phyloP scores from a whole-genome alignment of 1,140 invertebrate species.

The Prorops nasuta region DNA sequence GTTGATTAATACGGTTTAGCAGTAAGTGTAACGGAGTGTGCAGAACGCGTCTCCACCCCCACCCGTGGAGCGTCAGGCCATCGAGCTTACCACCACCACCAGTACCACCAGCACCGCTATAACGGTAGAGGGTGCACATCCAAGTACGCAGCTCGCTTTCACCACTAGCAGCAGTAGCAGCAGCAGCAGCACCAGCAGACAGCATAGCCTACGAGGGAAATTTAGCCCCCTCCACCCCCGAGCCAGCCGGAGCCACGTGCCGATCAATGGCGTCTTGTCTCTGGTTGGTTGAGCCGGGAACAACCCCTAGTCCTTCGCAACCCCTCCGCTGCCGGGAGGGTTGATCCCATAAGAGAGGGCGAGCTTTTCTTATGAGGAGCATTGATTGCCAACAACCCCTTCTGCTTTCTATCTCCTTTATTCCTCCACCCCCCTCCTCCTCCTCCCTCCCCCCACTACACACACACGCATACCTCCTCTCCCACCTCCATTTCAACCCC shows the following conservation, averaged over 20 bases:
- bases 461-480: too few relatives aligned
- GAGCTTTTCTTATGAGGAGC: constrained; percentile 53
- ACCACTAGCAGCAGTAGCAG: constrained; percentile 18
- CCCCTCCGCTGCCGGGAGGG: constrained; percentile 25
- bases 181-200: constrained; percentile 19
- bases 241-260: constrained; percentile 49
- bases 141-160: too few relatives aligned
- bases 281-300: constrained; percentile 49
- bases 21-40: constrained; percentile 60
- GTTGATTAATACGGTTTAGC: constrained; percentile 60
- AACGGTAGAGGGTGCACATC: too few relatives aligned
- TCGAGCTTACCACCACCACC: constrained; percentile 16
- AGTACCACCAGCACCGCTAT: constrained; percentile 18
- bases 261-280: constrained; percentile 57
- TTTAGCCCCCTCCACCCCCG: constrained; percentile 6
- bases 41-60: constrained; percentile 39
- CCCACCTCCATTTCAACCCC: not conserved
- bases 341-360: constrained; percentile 47
- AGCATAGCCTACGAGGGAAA: constrained; percentile 27
- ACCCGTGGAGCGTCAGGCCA: not conserved
- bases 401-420: constrained; percentile 22
- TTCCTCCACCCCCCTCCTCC: constrained; percentile 12
- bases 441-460: constrained; percentile 12
- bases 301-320: constrained; percentile 31
- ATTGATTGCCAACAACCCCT: constrained; percentile 57